These are phyloP conservation scores for Cacatua alba DNA, from an alignment of 2,113 vertebrate genomes.

Conservation along the genomic window DNA sequence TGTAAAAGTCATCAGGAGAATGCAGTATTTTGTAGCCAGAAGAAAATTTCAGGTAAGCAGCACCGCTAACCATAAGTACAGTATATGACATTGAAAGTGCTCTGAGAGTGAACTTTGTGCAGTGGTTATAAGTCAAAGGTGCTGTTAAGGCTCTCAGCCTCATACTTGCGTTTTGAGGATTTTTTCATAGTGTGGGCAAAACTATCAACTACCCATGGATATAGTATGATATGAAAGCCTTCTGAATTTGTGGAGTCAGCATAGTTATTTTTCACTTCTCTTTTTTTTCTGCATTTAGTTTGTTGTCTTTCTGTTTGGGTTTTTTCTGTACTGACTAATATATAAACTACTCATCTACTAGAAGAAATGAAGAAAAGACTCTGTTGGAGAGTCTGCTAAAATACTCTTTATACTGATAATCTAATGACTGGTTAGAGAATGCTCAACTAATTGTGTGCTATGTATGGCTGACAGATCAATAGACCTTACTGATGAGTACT, in stretches of 20 bases:
- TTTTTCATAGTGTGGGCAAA: background rate
- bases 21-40: constrained; percentile 90
- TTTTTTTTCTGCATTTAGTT: background rate
- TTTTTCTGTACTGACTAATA: background rate
- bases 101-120: background rate
- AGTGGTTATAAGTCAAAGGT: background rate
- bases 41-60: constrained; percentile 88
- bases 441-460: background rate
- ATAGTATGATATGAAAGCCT: accelerated
- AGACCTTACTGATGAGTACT: background rate
- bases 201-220: background rate
- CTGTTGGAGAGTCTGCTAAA: background rate
- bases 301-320: background rate
- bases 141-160: background rate
- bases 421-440: background rate
- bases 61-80: background rate
- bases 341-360: background rate
- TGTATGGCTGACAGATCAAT: background rate
- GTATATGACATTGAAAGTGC: background rate
- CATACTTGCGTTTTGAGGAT: background rate
- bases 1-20: constrained; percentile 87
- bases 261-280: background rate
- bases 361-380: background rate
- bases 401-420: background rate
- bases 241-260: background rate